Base-by-base conservation (phyloP, 2,797 vertebrate genomes). In the Jordanella pulchra region DNA sequence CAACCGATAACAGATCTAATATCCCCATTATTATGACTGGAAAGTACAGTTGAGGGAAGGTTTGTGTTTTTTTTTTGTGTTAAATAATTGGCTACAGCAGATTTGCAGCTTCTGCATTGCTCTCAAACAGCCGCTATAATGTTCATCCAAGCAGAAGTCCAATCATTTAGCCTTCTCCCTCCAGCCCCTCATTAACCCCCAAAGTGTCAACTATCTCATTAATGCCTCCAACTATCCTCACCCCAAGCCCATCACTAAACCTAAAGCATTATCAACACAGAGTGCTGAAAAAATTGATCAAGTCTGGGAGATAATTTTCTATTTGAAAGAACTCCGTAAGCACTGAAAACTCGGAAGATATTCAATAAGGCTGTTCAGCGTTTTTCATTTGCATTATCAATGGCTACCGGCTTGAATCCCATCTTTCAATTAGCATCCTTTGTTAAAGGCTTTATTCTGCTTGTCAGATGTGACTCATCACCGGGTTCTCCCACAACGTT, bases 391-490 rank as follows among this genome's bases (percentile, higher is more conserved):
- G 86, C 85, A 92, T 93, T 91, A 92, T 93, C 93, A 92, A 91
- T 91, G 91, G 87, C 90, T 83, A 86, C 85, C 73, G 78, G 85
- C 87, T 86, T 81, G 85, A 92, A 88, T 87, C 87, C 84, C 90
- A 90, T 93, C 92, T 92, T 93, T 93, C 93, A 94, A 94, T 93
- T 93, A 92, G 92, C 90, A 89, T 88, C 86, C 90, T 92, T 94
- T 93, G 91, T 93, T 91, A 90, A 91, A 72, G 90, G 90, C 87
- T 92, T 93, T 90, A 93, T 93, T 92, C 90, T 86, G 88, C 90
- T 91, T 90, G 92, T 93, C 93, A 89, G 88, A 87, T 86, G 90
- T 92, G 92, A 93, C 86, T 93, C 92, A 93, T 93, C 89, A 80
- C 86, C 55, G 86, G 90, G 87, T 90, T 91, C 87, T 92, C 89